Evolutionary conservation across 2,888 invertebrate genomes (phyloP).

Genomic region (Ctena decussata): DNA sequence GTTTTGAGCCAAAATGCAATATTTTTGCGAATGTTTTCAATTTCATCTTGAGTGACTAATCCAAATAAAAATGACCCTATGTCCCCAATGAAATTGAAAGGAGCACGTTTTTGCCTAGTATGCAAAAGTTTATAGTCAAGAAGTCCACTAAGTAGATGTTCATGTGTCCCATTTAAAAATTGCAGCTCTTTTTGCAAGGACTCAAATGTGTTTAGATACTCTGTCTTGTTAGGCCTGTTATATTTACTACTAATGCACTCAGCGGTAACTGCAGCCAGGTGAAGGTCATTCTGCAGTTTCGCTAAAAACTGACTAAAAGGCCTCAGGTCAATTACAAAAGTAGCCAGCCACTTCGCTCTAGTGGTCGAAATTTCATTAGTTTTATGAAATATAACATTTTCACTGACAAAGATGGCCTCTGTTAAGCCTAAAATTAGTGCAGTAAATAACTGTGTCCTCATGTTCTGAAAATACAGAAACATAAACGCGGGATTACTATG

Average conservation of each 20-base stretch:
- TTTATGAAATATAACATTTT: too few relatives aligned
- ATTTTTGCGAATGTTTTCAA: conserved; percentile 28
- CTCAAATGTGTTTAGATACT: too few relatives aligned
- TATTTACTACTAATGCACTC: background rate
- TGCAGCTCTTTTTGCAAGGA: too few relatives aligned
- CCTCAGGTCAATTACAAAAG: too few relatives aligned
- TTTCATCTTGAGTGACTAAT: conserved; percentile 21
- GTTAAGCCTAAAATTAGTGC: background rate
- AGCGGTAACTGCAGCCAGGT: background rate
- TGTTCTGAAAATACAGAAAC: background rate
- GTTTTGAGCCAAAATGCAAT: conserved; percentile 17
- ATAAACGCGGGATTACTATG: background rate
- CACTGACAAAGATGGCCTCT: background rate
- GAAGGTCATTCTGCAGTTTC: conserved; percentile 1
- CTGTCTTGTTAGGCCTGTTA: background rate
- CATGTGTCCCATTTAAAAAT: too few relatives aligned
- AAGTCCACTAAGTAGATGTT: too few relatives aligned
- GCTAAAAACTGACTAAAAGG: conserved; percentile 1
- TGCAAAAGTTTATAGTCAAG: background rate
- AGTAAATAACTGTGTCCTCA: background rate
- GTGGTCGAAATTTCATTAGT: too few relatives aligned
- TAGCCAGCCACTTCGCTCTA: too few relatives aligned
- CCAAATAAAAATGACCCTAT: conserved; percentile 29
- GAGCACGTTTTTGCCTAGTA: background rate
- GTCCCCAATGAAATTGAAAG: conserved; percentile 25